Evolutionary conservation across 2,113 vertebrate genomes (phyloP).

Genomic region (Baryphthengus martii): DNA sequence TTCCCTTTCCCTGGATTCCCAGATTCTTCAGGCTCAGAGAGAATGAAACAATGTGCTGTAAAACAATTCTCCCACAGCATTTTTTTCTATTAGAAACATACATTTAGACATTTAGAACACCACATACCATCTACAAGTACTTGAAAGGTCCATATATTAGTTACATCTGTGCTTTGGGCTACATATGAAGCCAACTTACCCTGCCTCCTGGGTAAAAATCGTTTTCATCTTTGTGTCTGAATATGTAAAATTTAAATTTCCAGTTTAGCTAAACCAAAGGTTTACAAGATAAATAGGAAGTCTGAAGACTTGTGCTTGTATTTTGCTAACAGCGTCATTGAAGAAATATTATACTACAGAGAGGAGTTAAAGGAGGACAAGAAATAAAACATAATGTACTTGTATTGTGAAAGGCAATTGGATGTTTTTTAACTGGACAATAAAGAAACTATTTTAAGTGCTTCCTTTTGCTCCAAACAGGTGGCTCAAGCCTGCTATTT

Average conservation of each 20-base stretch:
- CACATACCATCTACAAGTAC: background rate
- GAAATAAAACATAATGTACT: conserved; percentile 9
- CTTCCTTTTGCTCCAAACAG: conserved; percentile 46
- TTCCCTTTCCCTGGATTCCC: background rate
- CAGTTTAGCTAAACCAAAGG: background rate
- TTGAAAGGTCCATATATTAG: background rate
- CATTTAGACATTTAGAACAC: background rate
- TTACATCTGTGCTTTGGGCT: background rate
- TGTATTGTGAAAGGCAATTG: background rate
- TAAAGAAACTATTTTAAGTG: conserved; percentile 43
- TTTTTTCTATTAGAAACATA: background rate
- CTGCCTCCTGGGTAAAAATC: background rate
- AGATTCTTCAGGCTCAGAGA: background rate
- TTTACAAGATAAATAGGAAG: background rate
- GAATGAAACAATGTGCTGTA: background rate
- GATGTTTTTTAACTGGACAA: conserved; percentile 9
- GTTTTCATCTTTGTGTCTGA: background rate
- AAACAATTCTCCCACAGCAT: background rate
- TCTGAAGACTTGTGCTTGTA: background rate
- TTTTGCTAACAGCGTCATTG: background rate
- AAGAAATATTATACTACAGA: background rate
- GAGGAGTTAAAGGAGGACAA: background rate
- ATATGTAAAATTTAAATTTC: background rate
- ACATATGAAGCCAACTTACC: background rate
- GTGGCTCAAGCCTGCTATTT: conserved; percentile 7